A percentile compares a stretch with the other conserved stretches of the same genome.
Conservation (phyloP, 2,888 invertebrate species). For the Lochmaea crataegi region DNA sequence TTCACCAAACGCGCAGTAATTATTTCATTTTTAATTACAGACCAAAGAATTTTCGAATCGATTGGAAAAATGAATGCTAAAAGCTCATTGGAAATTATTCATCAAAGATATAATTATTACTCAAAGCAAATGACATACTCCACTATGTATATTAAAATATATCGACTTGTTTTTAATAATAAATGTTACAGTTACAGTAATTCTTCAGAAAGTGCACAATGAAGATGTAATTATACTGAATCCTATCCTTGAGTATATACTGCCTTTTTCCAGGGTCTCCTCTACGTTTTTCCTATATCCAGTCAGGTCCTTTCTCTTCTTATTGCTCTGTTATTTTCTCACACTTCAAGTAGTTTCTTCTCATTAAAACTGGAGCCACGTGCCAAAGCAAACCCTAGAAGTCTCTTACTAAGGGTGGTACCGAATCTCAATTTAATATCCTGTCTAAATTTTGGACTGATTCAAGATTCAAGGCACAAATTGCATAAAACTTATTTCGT, state of each 20-base stretch:
- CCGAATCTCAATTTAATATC: no score
- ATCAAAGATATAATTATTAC: slow-evolving; percentile 14
- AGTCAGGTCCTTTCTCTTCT: no score
- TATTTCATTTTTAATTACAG: slow-evolving; percentile 17
- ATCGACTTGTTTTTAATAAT: not conserved
- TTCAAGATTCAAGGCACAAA: not conserved
- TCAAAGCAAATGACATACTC: slow-evolving; percentile 2
- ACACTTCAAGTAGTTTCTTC: no score
- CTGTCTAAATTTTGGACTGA: no score
- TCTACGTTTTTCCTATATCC: no score
- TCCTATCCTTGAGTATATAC: no score
- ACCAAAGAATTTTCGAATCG: slow-evolving; percentile 3
- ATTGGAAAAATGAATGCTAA: slow-evolving; percentile 1
- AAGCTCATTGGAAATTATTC: slow-evolving; percentile 16
- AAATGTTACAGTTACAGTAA: not conserved
- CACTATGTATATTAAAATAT: not conserved
- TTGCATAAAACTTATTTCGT: not conserved
- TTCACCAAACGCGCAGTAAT: slow-evolving; percentile 10
- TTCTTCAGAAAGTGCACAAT: not conserved
- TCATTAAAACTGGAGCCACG: no score
- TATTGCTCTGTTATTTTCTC: no score
- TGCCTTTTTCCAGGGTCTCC: no score
- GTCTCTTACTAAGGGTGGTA: no score
- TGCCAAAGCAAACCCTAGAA: no score
- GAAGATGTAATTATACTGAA: no score